These are phyloP conservation scores for Ivindomyrus marchei DNA, from an alignment of 2,113 vertebrate genomes.

Conservation along the genomic window DNA sequence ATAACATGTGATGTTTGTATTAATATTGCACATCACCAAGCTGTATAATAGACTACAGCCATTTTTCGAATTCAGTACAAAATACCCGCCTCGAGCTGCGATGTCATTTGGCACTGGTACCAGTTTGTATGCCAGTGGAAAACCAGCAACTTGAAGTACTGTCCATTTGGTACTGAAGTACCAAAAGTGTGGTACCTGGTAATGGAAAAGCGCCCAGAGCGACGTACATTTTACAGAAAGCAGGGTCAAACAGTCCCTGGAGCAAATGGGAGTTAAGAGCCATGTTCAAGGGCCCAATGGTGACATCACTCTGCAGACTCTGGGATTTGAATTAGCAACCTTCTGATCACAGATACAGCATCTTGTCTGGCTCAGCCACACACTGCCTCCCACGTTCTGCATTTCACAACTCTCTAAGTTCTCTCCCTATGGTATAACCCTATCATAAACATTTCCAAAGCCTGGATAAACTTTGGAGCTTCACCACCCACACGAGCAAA, in stretches of 20 bases:
- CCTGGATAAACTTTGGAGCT: not conserved
- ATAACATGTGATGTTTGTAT: too few species aligned
- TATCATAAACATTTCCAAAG: not conserved
- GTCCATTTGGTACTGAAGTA: too few species aligned
- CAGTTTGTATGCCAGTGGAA: too few species aligned
- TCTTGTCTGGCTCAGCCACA: not conserved
- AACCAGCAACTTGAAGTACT: too few species aligned
- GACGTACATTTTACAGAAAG: not conserved
- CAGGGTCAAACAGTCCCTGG: not conserved
- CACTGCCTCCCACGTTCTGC: not conserved
- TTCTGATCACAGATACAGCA: not conserved
- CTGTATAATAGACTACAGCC: too few species aligned
- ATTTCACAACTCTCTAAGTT: not conserved
- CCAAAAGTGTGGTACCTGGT: too few species aligned
- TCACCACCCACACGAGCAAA: not conserved
- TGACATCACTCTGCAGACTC: not conserved
- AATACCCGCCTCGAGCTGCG: too few species aligned
- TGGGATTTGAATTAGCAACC: not conserved
- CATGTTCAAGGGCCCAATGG: not conserved
- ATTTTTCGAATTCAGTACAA: too few species aligned
- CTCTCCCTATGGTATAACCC: not conserved
- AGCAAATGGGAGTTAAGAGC: not conserved
- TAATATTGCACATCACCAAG: too few species aligned
- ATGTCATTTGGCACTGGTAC: too few species aligned
- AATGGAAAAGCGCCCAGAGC: not conserved